phyloP scores from a whole-genome alignment of 1,140 invertebrate genomes.

The Halictus rubicundus region DNA sequence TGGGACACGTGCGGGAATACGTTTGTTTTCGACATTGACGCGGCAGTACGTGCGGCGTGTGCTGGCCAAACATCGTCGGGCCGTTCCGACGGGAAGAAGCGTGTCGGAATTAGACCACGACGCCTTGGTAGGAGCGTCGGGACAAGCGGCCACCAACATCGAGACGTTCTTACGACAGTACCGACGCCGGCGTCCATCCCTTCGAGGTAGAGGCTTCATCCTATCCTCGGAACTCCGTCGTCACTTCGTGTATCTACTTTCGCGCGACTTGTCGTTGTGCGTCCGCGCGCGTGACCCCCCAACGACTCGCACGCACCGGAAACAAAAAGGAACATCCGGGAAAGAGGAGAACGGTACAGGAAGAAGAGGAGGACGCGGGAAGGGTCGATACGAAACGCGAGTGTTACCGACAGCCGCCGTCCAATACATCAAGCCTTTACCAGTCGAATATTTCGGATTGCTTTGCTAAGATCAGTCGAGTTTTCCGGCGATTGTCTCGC shows the following conservation, averaged over 20 bases:
- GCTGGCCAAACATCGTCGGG: neutral
- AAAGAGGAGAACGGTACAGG: no score
- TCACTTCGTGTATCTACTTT: neutral
- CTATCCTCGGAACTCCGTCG: neutral
- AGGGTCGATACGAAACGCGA: neutral
- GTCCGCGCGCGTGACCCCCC: neutral
- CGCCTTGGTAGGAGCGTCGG: constrained; percentile 47
- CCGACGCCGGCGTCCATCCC: constrained; percentile 45
- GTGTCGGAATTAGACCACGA: constrained; percentile 55
- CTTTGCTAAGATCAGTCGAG: neutral
- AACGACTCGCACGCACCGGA: no score
- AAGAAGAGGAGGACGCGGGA: neutral
- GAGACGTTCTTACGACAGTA: constrained; percentile 46
- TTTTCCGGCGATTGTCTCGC: neutral
- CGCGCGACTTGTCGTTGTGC: neutral
- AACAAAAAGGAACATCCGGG: no score
- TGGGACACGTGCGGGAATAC: constrained; percentile 2
- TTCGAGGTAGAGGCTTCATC: constrained; percentile 21
- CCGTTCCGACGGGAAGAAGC: constrained; percentile 17
- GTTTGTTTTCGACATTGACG: neutral
- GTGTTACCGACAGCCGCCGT: neutral
- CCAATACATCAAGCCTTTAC: no score
- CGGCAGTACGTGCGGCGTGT: neutral
- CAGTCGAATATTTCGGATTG: no score
- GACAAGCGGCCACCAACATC: constrained; percentile 35